Percentiles rank a stretch among this genome's conserved stretches.
Conservation (phyloP, 2,113 vertebrate genomes). For the Patagioenas fasciata region DNA sequence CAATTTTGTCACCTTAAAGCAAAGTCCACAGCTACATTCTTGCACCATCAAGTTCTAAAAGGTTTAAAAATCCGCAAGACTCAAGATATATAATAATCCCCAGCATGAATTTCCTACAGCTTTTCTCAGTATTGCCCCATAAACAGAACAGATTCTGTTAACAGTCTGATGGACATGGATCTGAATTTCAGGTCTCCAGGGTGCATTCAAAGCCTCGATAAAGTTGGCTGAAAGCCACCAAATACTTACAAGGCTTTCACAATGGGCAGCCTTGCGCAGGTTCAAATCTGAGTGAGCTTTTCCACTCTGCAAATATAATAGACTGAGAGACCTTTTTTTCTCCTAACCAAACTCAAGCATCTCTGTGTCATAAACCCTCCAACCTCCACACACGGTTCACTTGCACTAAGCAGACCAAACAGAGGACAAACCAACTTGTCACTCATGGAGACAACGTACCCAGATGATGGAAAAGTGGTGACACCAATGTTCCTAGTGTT, state of each 20-base stretch:
- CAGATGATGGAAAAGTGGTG: neutral
- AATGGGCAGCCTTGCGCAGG: neutral
- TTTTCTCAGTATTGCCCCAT: neutral
- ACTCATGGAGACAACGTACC: fast-evolving
- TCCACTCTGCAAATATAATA: neutral
- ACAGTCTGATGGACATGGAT: neutral
- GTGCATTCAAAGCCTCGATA: neutral
- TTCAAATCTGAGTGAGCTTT: neutral
- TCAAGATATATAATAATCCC: neutral
- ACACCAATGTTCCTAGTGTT: fast-evolving
- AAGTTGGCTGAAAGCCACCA: neutral
- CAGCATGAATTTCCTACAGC: neutral
- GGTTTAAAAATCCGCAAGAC: neutral
- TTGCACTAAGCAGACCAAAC: neutral
- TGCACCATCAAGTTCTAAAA: neutral
- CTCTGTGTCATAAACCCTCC: neutral
- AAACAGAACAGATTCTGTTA: neutral
- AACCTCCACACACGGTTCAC: neutral
- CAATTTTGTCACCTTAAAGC: neutral
- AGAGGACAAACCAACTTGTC: neutral
- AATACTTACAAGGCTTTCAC: neutral
- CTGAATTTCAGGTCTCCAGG: neutral
- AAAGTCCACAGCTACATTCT: conserved; percentile 17
- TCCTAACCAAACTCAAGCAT: neutral
- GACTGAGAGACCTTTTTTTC: neutral